These are phyloP conservation scores for Bombus sibiricus DNA, from an alignment of 1,140 invertebrate species.

Conservation along the genomic window DNA sequence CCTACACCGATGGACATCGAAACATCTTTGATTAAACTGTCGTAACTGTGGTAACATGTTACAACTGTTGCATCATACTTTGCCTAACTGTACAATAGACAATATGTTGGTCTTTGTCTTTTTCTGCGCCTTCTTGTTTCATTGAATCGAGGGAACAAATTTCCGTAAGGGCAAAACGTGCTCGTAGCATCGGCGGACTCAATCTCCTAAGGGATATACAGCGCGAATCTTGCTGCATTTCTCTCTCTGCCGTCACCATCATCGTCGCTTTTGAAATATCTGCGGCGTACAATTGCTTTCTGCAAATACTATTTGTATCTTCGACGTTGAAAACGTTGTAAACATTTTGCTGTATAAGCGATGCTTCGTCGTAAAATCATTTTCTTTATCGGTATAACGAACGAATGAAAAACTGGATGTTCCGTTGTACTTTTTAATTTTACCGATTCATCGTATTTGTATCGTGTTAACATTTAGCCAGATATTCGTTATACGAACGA, in stretches of 20 bases:
- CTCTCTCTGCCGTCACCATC: conserved; percentile 14
- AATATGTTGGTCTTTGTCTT: background rate
- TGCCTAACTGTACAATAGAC: background rate
- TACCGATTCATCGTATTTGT: background rate
- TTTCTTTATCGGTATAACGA: background rate
- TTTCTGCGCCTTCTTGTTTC: background rate
- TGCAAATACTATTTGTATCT: background rate
- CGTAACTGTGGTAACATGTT: too few relatives aligned
- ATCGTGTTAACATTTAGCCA: background rate
- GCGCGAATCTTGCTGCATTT: conserved; percentile 11
- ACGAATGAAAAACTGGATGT: too few relatives aligned
- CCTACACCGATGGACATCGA: too few relatives aligned
- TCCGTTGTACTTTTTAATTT: background rate
- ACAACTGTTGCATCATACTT: background rate
- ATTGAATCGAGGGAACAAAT: background rate
- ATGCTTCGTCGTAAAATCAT: background rate
- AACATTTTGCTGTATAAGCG: too few relatives aligned
- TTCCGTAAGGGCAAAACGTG: background rate
- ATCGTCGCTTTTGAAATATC: conserved; percentile 28
- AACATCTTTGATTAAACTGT: too few relatives aligned
- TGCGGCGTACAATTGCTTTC: background rate
- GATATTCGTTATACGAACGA: background rate
- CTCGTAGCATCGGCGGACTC: background rate
- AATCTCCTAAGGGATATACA: conserved; percentile 7
- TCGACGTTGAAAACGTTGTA: background rate